Evolutionary conservation across 2,113 vertebrate genomes (phyloP), one percentile per base, ranked within the genome.

Genomic region (Barbus barbus): DNA sequence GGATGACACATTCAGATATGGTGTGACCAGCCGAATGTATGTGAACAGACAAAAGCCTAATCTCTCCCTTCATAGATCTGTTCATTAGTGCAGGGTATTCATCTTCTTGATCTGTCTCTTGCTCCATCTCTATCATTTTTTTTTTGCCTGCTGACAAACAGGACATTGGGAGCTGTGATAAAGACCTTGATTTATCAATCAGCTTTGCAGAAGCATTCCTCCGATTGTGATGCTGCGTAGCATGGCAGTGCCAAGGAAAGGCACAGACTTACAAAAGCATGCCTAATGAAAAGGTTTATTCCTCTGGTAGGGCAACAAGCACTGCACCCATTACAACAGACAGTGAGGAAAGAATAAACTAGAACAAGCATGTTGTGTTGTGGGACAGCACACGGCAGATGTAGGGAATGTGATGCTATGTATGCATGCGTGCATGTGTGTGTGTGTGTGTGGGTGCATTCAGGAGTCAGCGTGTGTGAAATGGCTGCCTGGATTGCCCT

Each of bases 381-480:
- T 83, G 71, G 71, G 87, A 73, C 16, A 72, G 67, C 77, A 46
- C 73, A 72, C 36, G 58, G 61, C 51, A 83, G 85, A 87, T 90
- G 82, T 85, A 76, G 14, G 46, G 76, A 73, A 58, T 46, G 82
- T 80, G 85, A 33, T 73, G 78, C 78, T 56, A 38, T 9, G 11
- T 41, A 41, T 41, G 11, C 38, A 1, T 38, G 61, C 71, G 71
- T 56, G 77, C 11, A 12, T 87, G 13, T 71, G 74, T 85, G 33
- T 24, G 28, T 83, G 76, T 75, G 41, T 77, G 36, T 82, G 36
- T 44, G 51, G 61, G 67, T 14, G 33, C 85, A 87, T 82, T 90
- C 84, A 83, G 86, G 90, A 94, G 90, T 60, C 92, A 92, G 92
- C 63, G 89, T 92, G 93, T 92, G 94, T 91, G 91, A 94, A 95